phyloP scores from a whole-genome alignment of 2,797 vertebrate genomes.

The Malurus splendens region DNA sequence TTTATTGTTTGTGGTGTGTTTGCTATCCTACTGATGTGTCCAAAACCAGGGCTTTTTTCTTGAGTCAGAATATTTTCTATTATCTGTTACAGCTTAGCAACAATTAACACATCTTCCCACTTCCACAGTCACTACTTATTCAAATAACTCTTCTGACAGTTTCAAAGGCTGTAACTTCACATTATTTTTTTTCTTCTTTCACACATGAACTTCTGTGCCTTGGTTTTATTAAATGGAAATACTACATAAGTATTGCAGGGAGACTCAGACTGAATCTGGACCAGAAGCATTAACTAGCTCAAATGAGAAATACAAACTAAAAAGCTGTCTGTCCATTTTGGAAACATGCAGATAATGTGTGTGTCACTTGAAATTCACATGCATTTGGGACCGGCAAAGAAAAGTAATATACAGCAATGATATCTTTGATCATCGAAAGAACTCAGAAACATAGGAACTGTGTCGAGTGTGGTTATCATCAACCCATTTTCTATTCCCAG shows the following conservation, averaged over 20 bases:
- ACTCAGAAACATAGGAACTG: constrained; percentile 81
- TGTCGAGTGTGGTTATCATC: constrained; percentile 93
- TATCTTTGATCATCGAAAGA: constrained; percentile 92
- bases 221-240: constrained; percentile 42
- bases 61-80: background rate
- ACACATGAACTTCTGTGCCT: background rate
- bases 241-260: background rate
- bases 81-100: background rate
- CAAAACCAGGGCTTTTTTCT: background rate
- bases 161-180: background rate
- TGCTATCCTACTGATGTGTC: background rate
- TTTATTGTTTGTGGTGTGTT: background rate
- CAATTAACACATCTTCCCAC: background rate
- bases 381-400: constrained; percentile 79
- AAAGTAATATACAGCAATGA: constrained; percentile 87
- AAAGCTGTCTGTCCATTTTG: constrained; percentile 61
- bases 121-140: background rate
- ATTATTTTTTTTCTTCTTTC: background rate
- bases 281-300: constrained; percentile 51
- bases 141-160: background rate
- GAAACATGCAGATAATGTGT: constrained; percentile 74
- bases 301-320: constrained; percentile 52
- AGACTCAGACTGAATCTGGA: background rate
- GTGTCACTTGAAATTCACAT: constrained; percentile 84
- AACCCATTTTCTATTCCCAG: constrained; percentile 89